Evolutionary conservation across 2,888 invertebrate species (phyloP).

Genomic region (Drosophila hamatofila): DNA sequence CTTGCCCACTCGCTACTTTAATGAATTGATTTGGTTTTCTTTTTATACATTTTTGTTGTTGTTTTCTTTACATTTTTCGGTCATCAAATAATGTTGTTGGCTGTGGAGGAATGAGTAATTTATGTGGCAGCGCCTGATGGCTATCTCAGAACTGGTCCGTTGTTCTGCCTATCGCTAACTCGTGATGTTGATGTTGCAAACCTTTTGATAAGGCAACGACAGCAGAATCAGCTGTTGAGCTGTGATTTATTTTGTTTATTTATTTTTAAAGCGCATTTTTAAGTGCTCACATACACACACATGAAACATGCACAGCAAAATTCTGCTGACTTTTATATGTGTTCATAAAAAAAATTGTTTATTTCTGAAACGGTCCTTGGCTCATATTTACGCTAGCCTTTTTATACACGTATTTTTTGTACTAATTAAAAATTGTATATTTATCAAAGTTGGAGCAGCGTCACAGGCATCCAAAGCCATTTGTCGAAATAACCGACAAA

Average conservation of each 20-base stretch:
- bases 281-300: slow-evolving; percentile 33
- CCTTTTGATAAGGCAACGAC: slow-evolving; percentile 62
- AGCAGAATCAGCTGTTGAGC: slow-evolving; percentile 39
- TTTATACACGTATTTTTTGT: slow-evolving; percentile 14
- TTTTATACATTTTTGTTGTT: neutral
- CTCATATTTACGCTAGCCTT: slow-evolving; percentile 40
- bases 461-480: slow-evolving; percentile 53
- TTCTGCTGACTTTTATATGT: slow-evolving; percentile 62
- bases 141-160: slow-evolving; percentile 46
- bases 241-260: slow-evolving; percentile 71
- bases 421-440: slow-evolving; percentile 78
- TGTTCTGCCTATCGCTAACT: slow-evolving; percentile 59
- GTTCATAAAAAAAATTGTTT: slow-evolving; percentile 23
- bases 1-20: slow-evolving; percentile 63
- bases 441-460: slow-evolving; percentile 68
- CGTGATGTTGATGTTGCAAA: slow-evolving; percentile 37
- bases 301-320: slow-evolving; percentile 6
- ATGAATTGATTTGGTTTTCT: slow-evolving; percentile 68
- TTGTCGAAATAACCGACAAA: slow-evolving; percentile 56
- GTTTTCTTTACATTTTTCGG: slow-evolving; percentile 20
- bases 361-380: slow-evolving; percentile 15
- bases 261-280: slow-evolving; percentile 48
- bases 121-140: slow-evolving; percentile 64
- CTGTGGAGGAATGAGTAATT: slow-evolving; percentile 49
- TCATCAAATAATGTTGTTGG: slow-evolving; percentile 27